phyloP scores from a whole-genome alignment of 2,888 invertebrate genomes.

The Tipula lateralis region DNA sequence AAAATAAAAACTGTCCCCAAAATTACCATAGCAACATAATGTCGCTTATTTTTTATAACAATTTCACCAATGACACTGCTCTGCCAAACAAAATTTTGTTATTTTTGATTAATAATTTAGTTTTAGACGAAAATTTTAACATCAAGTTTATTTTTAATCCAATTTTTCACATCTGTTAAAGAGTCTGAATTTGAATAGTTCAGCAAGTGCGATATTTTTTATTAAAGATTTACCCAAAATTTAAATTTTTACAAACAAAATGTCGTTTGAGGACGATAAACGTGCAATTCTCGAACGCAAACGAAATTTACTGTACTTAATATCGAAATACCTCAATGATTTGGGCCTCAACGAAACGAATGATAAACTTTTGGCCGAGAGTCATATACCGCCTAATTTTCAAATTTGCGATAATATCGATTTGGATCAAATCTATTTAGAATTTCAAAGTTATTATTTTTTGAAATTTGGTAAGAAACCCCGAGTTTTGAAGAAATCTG shows the following conservation, averaged over 20 bases:
- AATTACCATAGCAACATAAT: neutral
- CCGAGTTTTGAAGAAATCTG: conserved; percentile 60
- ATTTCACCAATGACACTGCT: neutral
- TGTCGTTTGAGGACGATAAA: conserved; percentile 30
- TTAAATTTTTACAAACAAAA: neutral
- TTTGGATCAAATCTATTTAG: conserved; percentile 79
- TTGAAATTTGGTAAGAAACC: conserved; percentile 83
- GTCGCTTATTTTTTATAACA: neutral
- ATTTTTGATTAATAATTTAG: neutral
- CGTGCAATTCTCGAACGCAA: conserved; percentile 41
- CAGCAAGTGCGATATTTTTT: neutral
- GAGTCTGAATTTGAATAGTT: neutral
- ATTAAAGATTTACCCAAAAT: neutral
- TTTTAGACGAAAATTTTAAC: neutral
- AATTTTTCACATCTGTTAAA: neutral
- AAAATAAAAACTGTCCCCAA: neutral
- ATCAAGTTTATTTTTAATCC: neutral
- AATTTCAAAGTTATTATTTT: conserved; percentile 81
- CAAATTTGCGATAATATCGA: conserved; percentile 88
- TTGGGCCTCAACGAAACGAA: conserved; percentile 62
- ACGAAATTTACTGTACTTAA: conserved; percentile 57
- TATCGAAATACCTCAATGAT: conserved; percentile 62
- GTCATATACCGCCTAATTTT: conserved; percentile 61
- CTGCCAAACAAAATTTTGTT: neutral
- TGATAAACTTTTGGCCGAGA: conserved; percentile 64